Evolutionary conservation across 2,113 vertebrate species (phyloP).

Genomic region (Vulpes vulpes): DNA sequence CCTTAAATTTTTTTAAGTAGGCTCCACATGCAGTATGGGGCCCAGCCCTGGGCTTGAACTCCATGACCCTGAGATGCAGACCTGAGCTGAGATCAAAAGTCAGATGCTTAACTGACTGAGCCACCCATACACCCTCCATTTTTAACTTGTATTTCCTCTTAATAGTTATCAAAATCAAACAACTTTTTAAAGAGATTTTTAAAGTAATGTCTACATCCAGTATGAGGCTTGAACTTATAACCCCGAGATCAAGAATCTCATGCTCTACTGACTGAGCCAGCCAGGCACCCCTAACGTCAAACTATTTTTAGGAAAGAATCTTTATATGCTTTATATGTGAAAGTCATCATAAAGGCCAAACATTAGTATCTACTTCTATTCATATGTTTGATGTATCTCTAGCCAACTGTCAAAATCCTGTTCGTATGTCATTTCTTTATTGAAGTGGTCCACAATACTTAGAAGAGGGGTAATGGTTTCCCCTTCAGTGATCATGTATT

Average conservation of each 20-base stretch:
- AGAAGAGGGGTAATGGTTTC: background rate
- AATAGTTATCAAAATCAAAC: background rate
- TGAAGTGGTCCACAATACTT: background rate
- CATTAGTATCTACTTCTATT: background rate
- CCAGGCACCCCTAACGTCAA: background rate
- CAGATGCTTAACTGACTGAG: background rate
- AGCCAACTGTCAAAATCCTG: background rate
- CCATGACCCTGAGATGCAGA: background rate
- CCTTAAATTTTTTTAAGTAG: background rate
- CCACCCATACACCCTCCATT: background rate
- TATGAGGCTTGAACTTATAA: background rate
- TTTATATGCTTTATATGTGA: background rate
- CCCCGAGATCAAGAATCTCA: background rate
- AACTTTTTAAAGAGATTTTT: background rate
- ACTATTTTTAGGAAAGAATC: background rate
- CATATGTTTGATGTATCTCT: background rate
- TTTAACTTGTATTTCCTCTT: conserved; percentile 15
- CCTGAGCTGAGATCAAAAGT: background rate
- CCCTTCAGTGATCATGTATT: background rate
- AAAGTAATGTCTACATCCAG: background rate
- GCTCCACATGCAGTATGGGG: background rate
- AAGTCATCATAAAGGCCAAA: background rate
- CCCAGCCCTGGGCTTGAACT: background rate
- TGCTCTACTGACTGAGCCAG: background rate
- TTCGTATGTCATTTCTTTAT: background rate